Conservation (phyloP, 2,888 invertebrate species). For the Drosophila falleni region DNA sequence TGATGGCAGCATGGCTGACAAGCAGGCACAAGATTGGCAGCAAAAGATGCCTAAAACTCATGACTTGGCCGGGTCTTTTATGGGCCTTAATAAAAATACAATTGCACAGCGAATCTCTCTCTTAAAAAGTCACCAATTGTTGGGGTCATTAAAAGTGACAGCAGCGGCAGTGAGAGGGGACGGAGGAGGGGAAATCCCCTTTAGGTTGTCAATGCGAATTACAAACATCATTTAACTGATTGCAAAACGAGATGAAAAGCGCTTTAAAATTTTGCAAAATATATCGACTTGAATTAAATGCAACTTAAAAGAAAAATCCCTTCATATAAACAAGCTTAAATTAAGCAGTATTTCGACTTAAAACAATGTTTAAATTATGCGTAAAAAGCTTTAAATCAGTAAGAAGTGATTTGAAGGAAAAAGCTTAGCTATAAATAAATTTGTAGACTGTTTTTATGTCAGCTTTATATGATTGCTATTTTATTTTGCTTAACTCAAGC, state of each 20-base stretch:
- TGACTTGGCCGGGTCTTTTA: slow-evolving; percentile 55
- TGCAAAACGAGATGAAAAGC: slow-evolving; percentile 60
- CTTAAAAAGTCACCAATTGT: slow-evolving; percentile 68
- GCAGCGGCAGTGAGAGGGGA: background rate
- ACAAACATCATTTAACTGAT: slow-evolving; percentile 73
- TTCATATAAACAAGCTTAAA: slow-evolving; percentile 9
- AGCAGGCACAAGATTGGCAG: slow-evolving; percentile 28
- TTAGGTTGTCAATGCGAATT: slow-evolving; percentile 64
- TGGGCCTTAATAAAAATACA: slow-evolving; percentile 68
- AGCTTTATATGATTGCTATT: background rate
- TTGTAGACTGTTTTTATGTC: background rate
- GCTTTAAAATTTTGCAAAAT: slow-evolving; percentile 5
- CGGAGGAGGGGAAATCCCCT: slow-evolving; percentile 7
- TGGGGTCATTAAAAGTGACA: slow-evolving; percentile 57
- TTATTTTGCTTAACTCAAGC: background rate
- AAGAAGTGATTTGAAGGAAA: background rate
- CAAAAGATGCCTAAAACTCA: slow-evolving; percentile 44
- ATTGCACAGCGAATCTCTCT: slow-evolving; percentile 53
- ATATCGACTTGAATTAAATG: slow-evolving; percentile 4
- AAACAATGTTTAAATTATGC: background rate
- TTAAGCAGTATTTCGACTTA: slow-evolving; percentile 2
- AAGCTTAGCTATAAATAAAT: background rate
- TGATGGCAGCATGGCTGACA: slow-evolving; percentile 47
- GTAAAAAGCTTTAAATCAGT: background rate
- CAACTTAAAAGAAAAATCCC: background rate